Evolutionary conservation across 1,140 invertebrate species (phyloP), one percentile per base, ranked within the genome.

Genomic region (Bilobella aurantiaca): DNA sequence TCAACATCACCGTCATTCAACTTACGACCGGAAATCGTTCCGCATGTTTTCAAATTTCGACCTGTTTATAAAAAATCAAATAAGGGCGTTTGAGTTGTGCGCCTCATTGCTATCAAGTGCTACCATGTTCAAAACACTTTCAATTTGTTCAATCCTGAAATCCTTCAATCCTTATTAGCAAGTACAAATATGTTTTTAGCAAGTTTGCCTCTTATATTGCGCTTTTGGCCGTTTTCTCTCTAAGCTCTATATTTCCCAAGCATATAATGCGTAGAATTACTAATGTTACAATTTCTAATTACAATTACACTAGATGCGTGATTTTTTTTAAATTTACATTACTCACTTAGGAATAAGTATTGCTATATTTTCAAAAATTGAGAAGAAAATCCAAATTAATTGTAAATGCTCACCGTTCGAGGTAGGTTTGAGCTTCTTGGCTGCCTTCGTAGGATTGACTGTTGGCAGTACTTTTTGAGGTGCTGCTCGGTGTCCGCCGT

Each of bases 381-480:
- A 8, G 34, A 18, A 42, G 8, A 18, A 42, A 8, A 42, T 42
- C 34, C 34, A 18, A 18, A 12, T 42, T 42, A 42, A 42, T n/a
- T n/a, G n/a, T n/a, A n/a, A 18, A 8, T 42, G 8, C 34, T 53
- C 25, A 53, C 88, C 88, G 78, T 91, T 90, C 75, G 88, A 83
- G 8, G 88, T 90, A 1, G 65, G 59, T 30, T 66, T 66, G 2
- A 66, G 60, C 21, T 42, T 29, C 34, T 65, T 66, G 12, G 61
- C 63, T 30, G 53, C 64, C 47, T 59, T 65, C 1, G 28, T 56
- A 23, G 65, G 65, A 46, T 62, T 62, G 16, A 62, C 46, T 2
- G 65, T 25, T 31, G 65, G 65, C 21, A 66, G 65, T 3, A 66
- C 65, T 62, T 66, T 66, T n/a, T 62, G 59, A n/a, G 65, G 49